Conservation (phyloP, 1,140 invertebrate species). For the Halictus rubicundus region DNA sequence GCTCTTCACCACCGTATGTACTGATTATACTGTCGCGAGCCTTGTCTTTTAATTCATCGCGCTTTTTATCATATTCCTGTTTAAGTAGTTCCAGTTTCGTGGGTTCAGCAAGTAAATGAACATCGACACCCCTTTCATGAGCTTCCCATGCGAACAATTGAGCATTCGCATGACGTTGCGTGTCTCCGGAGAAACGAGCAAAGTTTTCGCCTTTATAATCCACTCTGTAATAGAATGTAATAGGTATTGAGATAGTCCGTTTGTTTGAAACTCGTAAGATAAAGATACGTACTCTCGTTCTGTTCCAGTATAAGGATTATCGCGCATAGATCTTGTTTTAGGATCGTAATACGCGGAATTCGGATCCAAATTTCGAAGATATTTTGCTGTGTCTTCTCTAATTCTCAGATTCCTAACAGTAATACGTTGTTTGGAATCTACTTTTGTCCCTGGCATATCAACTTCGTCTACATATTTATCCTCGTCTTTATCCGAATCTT, state of each 20-base stretch:
- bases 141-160: constrained; percentile 99
- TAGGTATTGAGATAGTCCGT: constrained; percentile 28
- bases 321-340: constrained; percentile 98
- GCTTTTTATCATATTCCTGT: constrained; percentile 94
- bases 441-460: constrained; percentile 99
- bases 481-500: constrained; percentile 92
- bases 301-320: constrained; percentile 92
- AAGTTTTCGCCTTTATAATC: constrained; percentile 98
- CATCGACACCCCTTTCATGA: constrained; percentile 95
- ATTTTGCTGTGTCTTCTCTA: constrained; percentile 99
- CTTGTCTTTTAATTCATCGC: constrained; percentile 91
- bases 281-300: constrained; percentile 85
- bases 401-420: constrained; percentile 99
- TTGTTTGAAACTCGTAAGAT: not conserved
- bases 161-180: constrained; percentile 92
- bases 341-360: constrained; percentile 99
- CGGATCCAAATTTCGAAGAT: constrained; percentile 97
- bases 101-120: constrained; percentile 97
- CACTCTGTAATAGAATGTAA: constrained; percentile 79
- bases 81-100: constrained; percentile 97
- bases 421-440: constrained; percentile 99
- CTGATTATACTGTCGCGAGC: constrained; percentile 87
- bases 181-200: constrained; percentile 96
- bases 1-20: constrained; percentile 95
- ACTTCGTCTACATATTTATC: constrained; percentile 98